Conservation (phyloP, 2,113 vertebrate genomes). For the Alethe castanea region DNA sequence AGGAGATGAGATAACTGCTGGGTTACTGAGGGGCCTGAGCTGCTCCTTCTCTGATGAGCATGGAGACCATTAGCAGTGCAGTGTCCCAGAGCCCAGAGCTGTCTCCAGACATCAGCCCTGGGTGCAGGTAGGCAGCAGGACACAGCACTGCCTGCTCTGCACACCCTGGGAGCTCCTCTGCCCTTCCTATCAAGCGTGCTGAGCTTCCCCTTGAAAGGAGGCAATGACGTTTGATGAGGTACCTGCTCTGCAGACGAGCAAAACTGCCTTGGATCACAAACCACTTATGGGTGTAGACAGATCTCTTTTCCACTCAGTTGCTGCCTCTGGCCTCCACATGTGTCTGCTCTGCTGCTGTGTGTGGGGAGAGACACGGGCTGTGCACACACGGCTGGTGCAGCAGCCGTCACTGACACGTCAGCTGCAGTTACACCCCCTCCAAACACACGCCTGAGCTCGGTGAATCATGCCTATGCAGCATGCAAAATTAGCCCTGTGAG, state of each 20-base stretch:
- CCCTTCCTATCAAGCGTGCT: not conserved
- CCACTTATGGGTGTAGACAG: not conserved
- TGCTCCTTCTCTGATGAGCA: not conserved
- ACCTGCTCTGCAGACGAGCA: not conserved
- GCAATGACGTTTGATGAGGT: rapidly evolving
- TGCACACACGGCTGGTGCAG: not conserved
- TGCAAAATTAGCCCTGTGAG: not conserved
- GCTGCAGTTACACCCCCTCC: not conserved
- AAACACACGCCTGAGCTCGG: not conserved
- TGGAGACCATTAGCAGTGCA: not conserved
- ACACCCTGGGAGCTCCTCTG: not conserved
- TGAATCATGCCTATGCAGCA: slow-evolving; percentile 45
- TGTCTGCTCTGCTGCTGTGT: not conserved
- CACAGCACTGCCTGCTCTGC: not conserved
- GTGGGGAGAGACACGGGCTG: not conserved
- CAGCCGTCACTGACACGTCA: slow-evolving; percentile 17
- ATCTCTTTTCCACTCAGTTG: not conserved
- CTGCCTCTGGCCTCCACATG: not conserved
- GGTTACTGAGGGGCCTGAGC: not conserved
- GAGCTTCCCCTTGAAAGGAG: not conserved
- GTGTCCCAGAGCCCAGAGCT: not conserved
- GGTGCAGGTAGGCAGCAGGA: not conserved
- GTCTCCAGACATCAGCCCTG: not conserved
- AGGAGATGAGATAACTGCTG: not conserved
- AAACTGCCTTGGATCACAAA: not conserved